Percentiles rank a stretch among this genome's conserved stretches.
Conservation (phyloP, 2,888 invertebrate genomes). For the Sipha maydis region DNA sequence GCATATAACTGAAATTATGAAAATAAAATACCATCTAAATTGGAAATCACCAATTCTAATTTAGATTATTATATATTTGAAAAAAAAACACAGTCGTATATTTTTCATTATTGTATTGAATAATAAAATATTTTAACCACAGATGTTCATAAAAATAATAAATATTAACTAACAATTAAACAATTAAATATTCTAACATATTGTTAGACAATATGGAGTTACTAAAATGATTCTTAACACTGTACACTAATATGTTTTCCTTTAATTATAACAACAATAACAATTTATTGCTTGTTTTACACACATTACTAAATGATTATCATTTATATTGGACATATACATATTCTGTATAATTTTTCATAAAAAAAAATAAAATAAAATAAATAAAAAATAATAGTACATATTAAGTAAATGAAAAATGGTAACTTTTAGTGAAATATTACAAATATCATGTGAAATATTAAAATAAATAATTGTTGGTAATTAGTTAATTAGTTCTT, state of each 20-base stretch:
- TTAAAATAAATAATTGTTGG: background rate
- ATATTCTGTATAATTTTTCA: conserved; percentile 1
- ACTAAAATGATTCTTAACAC: conserved; percentile 40
- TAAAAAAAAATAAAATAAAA: background rate
- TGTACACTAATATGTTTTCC: conserved; percentile 30
- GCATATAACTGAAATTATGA: too few relatives aligned
- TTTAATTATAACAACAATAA: conserved; percentile 44
- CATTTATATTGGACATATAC: conserved; percentile 2
- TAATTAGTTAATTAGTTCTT: background rate
- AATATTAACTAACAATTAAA: conserved; percentile 38
- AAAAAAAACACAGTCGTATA: conserved; percentile 3
- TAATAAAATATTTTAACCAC: conserved; percentile 28
- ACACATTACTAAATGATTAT: conserved; percentile 26
- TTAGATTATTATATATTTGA: background rate
- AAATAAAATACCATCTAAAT: too few relatives aligned
- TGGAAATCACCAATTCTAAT: too few relatives aligned
- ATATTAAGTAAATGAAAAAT: conserved; percentile 27
- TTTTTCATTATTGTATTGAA: background rate
- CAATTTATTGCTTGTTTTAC: conserved; percentile 49
- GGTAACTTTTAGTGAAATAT: conserved; percentile 56
- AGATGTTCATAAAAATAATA: conserved; percentile 28
- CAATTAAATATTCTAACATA: conserved; percentile 27
- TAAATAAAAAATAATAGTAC: too few relatives aligned
- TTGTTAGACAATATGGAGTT: conserved; percentile 11
- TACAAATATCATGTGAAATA: conserved; percentile 10